Conservation (phyloP, 2,113 vertebrate species). For the Theristicus caerulescens region DNA sequence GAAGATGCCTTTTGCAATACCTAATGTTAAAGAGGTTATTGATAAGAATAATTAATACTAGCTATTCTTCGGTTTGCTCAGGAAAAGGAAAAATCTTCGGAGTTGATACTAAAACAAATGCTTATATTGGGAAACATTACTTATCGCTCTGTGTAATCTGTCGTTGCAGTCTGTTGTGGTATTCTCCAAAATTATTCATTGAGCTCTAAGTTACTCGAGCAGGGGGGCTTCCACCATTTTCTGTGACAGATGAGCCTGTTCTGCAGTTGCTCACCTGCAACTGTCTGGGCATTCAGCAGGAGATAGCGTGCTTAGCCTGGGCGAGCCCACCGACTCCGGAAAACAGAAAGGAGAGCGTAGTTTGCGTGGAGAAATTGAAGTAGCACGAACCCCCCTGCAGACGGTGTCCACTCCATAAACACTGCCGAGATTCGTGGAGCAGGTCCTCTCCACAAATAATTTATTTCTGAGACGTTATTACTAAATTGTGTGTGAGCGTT, state of each 20-base stretch:
- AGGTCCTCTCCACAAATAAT: neutral
- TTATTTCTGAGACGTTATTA: neutral
- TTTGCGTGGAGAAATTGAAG: neutral
- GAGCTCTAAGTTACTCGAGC: neutral
- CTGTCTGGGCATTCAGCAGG: neutral
- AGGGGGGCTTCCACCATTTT: neutral
- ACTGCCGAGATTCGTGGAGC: neutral
- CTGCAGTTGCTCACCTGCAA: too few relatives aligned
- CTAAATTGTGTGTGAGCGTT: accelerated
- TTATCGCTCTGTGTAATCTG: neutral
- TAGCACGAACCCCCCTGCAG: neutral
- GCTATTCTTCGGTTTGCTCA: neutral
- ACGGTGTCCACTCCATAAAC: too few relatives aligned
- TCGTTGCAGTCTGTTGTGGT: neutral
- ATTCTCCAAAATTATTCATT: neutral
- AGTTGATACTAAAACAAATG: neutral
- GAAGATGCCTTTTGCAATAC: neutral
- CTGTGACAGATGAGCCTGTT: neutral
- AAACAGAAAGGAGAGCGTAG: neutral
- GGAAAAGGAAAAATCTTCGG: neutral
- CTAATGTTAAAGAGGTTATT: neutral
- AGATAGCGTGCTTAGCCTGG: neutral
- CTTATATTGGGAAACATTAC: neutral
- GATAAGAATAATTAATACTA: neutral
- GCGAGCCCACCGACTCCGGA: too few relatives aligned